Conservation (phyloP, 2,888 invertebrate genomes). For the Synanthedon vespiformis region DNA sequence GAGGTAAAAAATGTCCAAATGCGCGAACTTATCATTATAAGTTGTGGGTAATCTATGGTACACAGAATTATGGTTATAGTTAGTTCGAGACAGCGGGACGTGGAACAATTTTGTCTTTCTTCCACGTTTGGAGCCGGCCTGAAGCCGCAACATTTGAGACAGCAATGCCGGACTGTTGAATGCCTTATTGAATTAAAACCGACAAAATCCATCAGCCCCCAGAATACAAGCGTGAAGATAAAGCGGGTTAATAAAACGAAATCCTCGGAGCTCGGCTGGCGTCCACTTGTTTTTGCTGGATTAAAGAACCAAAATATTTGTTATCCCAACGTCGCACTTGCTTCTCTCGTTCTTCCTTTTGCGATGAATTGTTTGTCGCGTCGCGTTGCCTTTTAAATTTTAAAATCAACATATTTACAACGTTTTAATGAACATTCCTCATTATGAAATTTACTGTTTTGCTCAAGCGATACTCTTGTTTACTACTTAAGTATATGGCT, state of each 20-base stretch:
- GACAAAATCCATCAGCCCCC: not conserved
- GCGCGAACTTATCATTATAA: too few relatives aligned
- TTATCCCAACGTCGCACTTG: not conserved
- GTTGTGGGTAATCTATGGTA: too few relatives aligned
- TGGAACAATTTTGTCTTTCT: too few relatives aligned
- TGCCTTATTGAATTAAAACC: not conserved
- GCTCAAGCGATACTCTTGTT: too few relatives aligned
- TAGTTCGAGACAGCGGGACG: too few relatives aligned
- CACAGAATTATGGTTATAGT: too few relatives aligned
- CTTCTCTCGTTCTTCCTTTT: not conserved
- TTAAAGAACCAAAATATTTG: not conserved
- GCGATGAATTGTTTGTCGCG: not conserved
- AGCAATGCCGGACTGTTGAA: too few relatives aligned
- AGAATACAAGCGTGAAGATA: not conserved
- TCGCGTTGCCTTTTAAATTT: not conserved
- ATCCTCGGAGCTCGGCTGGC: not conserved
- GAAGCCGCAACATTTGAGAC: too few relatives aligned
- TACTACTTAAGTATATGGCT: too few relatives aligned
- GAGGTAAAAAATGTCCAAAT: too few relatives aligned
- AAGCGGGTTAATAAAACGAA: not conserved
- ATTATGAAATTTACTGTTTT: too few relatives aligned
- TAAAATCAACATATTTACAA: not conserved
- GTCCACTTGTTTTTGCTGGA: not conserved
- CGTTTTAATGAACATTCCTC: not conserved
- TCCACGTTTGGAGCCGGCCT: too few relatives aligned